A percentile compares a stretch with the other conserved stretches of the same genome.
These are phyloP conservation scores for Plusia festucae DNA, from an alignment of 2,888 invertebrate genomes.

Conservation along the genomic window DNA sequence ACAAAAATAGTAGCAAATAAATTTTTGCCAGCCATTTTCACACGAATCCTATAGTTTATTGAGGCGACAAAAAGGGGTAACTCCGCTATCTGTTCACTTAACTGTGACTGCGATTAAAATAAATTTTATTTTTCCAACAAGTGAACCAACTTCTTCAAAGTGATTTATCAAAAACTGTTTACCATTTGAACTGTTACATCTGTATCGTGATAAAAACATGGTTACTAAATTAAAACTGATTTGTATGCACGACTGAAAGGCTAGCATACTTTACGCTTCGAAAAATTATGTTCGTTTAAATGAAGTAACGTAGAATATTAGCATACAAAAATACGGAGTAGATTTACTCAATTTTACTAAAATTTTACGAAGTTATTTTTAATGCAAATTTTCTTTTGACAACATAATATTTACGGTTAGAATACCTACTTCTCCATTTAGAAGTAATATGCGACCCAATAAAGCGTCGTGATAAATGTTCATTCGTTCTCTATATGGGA, in stretches of 20 bases:
- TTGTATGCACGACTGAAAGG: neutral
- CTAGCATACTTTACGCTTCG: neutral
- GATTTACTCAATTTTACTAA: neutral
- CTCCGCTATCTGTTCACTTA: conserved; percentile 45
- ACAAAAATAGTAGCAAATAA: conserved; percentile 52
- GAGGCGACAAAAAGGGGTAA: conserved; percentile 50
- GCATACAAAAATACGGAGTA: neutral
- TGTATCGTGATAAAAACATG: neutral
- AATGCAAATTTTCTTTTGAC: too few relatives aligned
- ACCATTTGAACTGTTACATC: neutral
- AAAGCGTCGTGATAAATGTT: too few relatives aligned
- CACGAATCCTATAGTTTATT: conserved; percentile 54
- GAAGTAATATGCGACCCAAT: too few relatives aligned
- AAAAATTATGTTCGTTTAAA: neutral
- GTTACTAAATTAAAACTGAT: neutral
- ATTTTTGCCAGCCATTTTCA: conserved; percentile 57
- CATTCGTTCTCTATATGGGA: too few relatives aligned
- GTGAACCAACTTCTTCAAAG: neutral
- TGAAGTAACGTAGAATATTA: neutral
- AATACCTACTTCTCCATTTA: too few relatives aligned
- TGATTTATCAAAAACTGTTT: conserved; percentile 7
- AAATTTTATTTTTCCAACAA: conserved; percentile 35
- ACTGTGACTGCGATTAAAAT: conserved; percentile 50
- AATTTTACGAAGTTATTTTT: too few relatives aligned
- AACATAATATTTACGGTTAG: too few relatives aligned